A percentile compares a stretch with the other conserved stretches of the same genome.
These are phyloP conservation scores for Desoria tigrina DNA, from an alignment of 2,888 invertebrate genomes.

Conservation along the genomic window DNA sequence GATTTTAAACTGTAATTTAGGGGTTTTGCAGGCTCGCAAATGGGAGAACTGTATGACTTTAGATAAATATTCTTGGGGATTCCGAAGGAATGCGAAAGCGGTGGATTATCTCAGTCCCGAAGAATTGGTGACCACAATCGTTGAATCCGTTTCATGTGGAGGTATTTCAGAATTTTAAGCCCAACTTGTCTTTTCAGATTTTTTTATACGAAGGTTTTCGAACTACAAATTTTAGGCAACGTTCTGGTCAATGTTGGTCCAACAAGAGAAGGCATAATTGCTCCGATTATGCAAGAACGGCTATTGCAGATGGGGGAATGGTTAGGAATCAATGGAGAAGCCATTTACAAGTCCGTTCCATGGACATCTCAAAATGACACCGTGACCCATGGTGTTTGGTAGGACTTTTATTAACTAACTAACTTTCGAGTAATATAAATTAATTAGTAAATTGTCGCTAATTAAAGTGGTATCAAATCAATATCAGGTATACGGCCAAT, in stretches of 20 bases:
- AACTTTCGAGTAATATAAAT: no score
- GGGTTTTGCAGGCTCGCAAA: no score
- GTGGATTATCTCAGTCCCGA: constrained; percentile 68
- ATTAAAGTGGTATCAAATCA: no score
- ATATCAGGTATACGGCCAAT: background rate
- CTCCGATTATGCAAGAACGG: constrained; percentile 58
- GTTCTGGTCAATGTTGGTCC: constrained; percentile 59
- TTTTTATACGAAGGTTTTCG: no score
- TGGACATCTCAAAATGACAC: constrained; percentile 78
- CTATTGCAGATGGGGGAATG: constrained; percentile 57
- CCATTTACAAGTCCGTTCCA: constrained; percentile 57
- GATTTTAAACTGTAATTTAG: no score
- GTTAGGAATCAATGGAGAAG: constrained; percentile 59
- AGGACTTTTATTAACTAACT: no score
- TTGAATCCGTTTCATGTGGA: constrained; percentile 80
- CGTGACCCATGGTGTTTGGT: constrained; percentile 71
- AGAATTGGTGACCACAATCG: constrained; percentile 71
- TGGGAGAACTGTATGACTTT: constrained; percentile 63
- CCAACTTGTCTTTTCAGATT: no score
- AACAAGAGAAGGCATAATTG: constrained; percentile 57
- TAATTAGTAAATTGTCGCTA: no score
- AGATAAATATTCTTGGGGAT: constrained; percentile 59
- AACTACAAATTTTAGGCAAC: no score
- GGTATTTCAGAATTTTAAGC: no score
- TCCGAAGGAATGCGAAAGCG: constrained; percentile 65